Evolutionary conservation across 2,797 vertebrate genomes (phyloP).

Genomic region (Gymnoscopelus braueri): DNA sequence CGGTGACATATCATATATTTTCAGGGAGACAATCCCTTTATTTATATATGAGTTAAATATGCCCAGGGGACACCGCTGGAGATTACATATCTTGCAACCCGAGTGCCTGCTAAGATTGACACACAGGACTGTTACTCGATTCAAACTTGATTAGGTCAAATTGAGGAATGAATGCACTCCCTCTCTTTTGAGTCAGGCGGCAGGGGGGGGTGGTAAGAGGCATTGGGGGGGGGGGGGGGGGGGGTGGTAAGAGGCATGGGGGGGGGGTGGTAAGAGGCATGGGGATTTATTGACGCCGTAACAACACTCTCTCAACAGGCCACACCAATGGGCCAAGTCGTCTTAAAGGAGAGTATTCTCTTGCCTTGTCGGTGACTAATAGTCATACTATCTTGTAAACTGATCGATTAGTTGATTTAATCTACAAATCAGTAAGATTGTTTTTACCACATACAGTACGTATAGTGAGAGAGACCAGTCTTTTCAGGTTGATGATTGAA

Average conservation of each 20-base stretch:
- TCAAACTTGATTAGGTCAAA: conserved; percentile 83
- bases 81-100: conserved; percentile 81
- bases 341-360: too few relatives aligned
- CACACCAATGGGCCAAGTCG: conserved; percentile 25
- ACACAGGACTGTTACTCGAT: conserved; percentile 79
- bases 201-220: background rate
- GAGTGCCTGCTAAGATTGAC: conserved; percentile 80
- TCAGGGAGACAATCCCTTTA: conserved; percentile 81
- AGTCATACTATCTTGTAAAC: too few relatives aligned
- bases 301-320: conserved; percentile 46
- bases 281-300: conserved; percentile 58
- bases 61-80: conserved; percentile 72
- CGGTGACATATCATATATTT: conserved; percentile 83
- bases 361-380: too few relatives aligned
- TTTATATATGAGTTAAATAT: conserved; percentile 84
- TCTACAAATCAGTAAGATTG: too few relatives aligned
- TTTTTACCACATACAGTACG: too few relatives aligned
- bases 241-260: conserved; percentile 9
- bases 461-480: too few relatives aligned
- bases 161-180: conserved; percentile 79
- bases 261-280: conserved; percentile 10
- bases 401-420: too few relatives aligned
- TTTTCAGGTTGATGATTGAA: too few relatives aligned
- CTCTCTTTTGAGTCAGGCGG: conserved; percentile 50
- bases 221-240: background rate